Percentiles rank a stretch among this genome's conserved stretches.
phyloP scores from a whole-genome alignment of 2,113 vertebrate species.

The Atractosteus spatula region DNA sequence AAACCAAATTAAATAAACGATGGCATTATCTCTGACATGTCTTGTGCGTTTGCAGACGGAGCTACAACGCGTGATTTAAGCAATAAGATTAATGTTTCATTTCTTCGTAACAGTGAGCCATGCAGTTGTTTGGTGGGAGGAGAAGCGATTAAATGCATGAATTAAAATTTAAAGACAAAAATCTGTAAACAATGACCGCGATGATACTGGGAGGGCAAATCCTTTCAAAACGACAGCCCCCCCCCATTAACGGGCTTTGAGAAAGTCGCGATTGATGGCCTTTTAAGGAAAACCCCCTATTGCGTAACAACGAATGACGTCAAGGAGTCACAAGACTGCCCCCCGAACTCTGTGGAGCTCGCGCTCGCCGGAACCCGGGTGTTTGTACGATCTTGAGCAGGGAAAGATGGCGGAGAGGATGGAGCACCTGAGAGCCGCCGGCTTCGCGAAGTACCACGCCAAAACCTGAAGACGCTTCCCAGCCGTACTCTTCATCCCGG shows the following conservation, averaged over 20 bases:
- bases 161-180: too few species aligned
- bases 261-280: conserved; percentile 17
- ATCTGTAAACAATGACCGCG: too few species aligned
- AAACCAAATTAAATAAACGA: too few species aligned
- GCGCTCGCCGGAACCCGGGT: background rate
- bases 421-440: background rate
- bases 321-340: conserved; percentile 62
- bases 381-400: conserved; percentile 30
- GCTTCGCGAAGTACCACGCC: conserved; percentile 15
- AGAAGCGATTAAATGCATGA: too few species aligned
- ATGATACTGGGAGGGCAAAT: too few species aligned
- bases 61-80: too few species aligned
- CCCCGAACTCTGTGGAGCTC: background rate
- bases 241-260: background rate
- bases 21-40: too few species aligned
- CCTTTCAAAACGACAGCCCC: background rate
- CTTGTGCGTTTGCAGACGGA: too few species aligned
- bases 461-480: background rate
- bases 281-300: conserved; percentile 43
- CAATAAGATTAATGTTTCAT: too few species aligned
- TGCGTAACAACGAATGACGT: conserved; percentile 62
- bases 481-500: background rate
- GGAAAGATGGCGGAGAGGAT: background rate
- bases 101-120: too few species aligned
- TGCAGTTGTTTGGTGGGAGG: too few species aligned